Evolutionary conservation across 2,113 vertebrate genomes (phyloP), one percentile per base, ranked within the genome.

Genomic region (Thamnaconus septentrionalis): DNA sequence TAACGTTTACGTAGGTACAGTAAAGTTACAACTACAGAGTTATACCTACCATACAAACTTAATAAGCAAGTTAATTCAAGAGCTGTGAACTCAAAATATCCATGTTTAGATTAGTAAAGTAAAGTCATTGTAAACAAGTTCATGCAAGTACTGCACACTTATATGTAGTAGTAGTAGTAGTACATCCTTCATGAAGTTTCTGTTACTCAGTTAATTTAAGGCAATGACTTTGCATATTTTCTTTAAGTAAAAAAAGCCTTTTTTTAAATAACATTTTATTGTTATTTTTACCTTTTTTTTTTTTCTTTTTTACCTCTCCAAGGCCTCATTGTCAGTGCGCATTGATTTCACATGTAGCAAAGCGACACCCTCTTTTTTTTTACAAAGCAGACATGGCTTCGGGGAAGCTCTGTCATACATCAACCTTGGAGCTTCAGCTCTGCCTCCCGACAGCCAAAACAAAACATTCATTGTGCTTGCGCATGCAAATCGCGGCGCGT

Each of bases 371-470:
- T 56, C 40, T 67, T 66, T 63, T 68, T 70, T 59, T 59, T 4
- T 31, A 56, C 44, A 66, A 59, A 77, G 60, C 41, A 64, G 82
- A 72, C 65, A 65, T 61, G 56, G 64, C 80, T 78, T 54, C 53
- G 42, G 78, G 78, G 58, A 66, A 45, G 11, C 46, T 80, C 53
- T 72, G 76, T 79, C 75, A 78, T 47, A 73, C 52, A 69, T 88
- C 79, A 76, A 71, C 69, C 79, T 71, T 74, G 68, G 54, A 80
- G 45, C 62, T 41, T 71, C 50, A 43, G 48, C 61, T 71, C 45
- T 60, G 68, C 50, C 77, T 57, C 18, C 18, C 71, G 76, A 81
- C 76, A 73, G 61, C 40, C n/a, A 50, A 61, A 60, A 61, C 48
- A 48, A 55, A 52, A 64, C 69, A 53, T 7, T 46, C 5, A 39